Evolutionary conservation across 2,888 invertebrate genomes (phyloP).

Genomic region (Amiota communis): DNA sequence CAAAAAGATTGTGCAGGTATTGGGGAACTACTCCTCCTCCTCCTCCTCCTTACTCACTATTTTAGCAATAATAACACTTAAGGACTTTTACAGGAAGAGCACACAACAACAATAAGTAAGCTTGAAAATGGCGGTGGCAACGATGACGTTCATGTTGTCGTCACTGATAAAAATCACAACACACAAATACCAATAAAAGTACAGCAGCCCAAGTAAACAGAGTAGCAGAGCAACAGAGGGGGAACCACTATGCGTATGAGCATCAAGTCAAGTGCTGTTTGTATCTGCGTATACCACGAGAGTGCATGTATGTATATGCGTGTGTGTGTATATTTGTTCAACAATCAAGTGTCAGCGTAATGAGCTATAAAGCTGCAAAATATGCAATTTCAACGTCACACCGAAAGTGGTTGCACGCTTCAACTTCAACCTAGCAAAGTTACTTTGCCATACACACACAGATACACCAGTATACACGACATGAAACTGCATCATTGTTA

Average conservation of each 20-base stretch:
- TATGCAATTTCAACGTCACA: slow-evolving; percentile 41
- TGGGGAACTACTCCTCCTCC: no score
- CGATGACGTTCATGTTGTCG: not conserved
- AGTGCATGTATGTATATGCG: not conserved
- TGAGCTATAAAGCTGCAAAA: slow-evolving; percentile 68
- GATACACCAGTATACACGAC: not conserved
- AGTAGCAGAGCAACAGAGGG: not conserved
- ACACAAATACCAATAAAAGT: slow-evolving; percentile 1
- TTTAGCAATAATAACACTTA: slow-evolving; percentile 58
- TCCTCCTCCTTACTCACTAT: no score
- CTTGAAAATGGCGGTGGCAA: not conserved
- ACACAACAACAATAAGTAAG: not conserved
- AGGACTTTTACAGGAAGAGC: slow-evolving; percentile 39
- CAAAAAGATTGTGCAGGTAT: no score
- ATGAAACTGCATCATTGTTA: not conserved
- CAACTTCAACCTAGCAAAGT: not conserved
- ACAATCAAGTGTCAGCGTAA: slow-evolving; percentile 66
- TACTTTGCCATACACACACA: slow-evolving; percentile 9
- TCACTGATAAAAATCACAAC: slow-evolving; percentile 13
- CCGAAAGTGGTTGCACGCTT: not conserved
- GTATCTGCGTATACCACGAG: not conserved
- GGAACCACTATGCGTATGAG: not conserved
- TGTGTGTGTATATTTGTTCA: slow-evolving; percentile 51
- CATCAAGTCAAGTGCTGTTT: not conserved
- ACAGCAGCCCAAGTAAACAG: slow-evolving; percentile 4